Percentiles rank a stretch among this genome's conserved stretches.
Evolutionary conservation across 2,888 invertebrate species (phyloP).

Genomic region (Physocephala rufipes): DNA sequence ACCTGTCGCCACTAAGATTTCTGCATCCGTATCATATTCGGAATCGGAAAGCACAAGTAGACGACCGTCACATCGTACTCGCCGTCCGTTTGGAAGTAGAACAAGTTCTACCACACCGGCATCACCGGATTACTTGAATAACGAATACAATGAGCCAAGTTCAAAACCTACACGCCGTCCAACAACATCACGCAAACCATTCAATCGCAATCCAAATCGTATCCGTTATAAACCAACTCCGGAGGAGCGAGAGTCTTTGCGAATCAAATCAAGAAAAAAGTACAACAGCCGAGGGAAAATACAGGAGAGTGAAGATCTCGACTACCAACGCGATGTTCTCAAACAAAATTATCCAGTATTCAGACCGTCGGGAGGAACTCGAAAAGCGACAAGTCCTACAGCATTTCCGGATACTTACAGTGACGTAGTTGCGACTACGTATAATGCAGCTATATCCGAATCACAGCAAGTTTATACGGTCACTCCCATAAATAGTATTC

Average conservation of each 20-base stretch:
- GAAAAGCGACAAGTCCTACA: constrained; percentile 59
- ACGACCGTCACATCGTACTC: constrained; percentile 61
- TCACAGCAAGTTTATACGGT: constrained; percentile 61
- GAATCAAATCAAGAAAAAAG: constrained; percentile 57
- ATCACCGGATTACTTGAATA: constrained; percentile 28
- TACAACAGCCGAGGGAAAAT: constrained; percentile 51
- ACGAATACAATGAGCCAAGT: constrained; percentile 35
- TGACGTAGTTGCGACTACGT: constrained; percentile 53
- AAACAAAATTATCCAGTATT: constrained; percentile 74
- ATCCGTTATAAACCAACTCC: constrained; percentile 64
- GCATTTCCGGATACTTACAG: constrained; percentile 56
- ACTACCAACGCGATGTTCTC: constrained; percentile 72
- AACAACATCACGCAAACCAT: constrained; percentile 54
- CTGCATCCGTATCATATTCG: constrained; percentile 61
- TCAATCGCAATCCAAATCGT: constrained; percentile 63
- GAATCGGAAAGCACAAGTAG: constrained; percentile 57
- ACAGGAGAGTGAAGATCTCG: constrained; percentile 64
- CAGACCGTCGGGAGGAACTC: constrained; percentile 55
- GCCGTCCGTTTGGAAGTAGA: constrained; percentile 62
- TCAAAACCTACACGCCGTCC: constrained; percentile 51
- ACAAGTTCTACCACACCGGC: constrained; percentile 34
- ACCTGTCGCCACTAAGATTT: constrained; percentile 62
- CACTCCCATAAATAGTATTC: constrained; percentile 58
- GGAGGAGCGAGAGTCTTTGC: constrained; percentile 62
- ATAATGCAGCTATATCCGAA: constrained; percentile 57